Evolutionary conservation across 2,113 vertebrate species (phyloP).

Genomic region (Rhinogobius similis): DNA sequence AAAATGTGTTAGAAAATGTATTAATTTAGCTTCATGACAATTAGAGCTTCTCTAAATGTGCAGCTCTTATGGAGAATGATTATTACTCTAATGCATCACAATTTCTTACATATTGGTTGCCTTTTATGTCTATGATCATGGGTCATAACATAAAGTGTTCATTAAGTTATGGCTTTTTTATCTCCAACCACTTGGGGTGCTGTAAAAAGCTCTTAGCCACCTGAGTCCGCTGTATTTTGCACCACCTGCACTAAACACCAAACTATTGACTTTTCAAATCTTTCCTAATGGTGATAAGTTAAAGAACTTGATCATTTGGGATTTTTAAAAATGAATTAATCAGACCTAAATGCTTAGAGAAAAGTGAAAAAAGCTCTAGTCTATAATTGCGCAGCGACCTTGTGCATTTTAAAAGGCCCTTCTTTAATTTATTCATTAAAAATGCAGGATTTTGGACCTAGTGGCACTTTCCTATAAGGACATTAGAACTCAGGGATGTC

Average conservation of each 20-base stretch:
- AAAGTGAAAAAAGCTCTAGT: not conserved
- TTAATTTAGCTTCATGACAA: too few relatives aligned
- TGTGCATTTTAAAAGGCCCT: conserved; percentile 17
- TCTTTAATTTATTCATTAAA: conserved; percentile 42
- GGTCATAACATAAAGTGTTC: not conserved
- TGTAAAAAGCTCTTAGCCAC: conserved; percentile 6
- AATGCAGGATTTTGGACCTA: conserved; percentile 1
- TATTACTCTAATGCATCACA: not conserved
- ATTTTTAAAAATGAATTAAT: conserved; percentile 14
- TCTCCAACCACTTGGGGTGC: conserved; percentile 9
- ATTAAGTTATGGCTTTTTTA: not conserved
- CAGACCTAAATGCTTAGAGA: not conserved
- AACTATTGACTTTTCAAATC: conserved; percentile 53
- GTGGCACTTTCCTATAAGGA: not conserved
- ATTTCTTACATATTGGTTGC: not conserved
- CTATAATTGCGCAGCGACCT: conserved; percentile 16
- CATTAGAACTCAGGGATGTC: not conserved
- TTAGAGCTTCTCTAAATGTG: not conserved
- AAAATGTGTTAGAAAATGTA: too few relatives aligned
- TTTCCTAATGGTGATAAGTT: conserved; percentile 23
- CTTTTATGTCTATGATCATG: not conserved
- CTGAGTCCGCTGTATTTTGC: conserved; percentile 7
- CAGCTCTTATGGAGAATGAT: not conserved
- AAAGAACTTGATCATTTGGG: conserved; percentile 12
- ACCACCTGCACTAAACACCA: conserved; percentile 27